A percentile compares a stretch with the other conserved stretches of the same genome.
Conservation (phyloP, 1,140 invertebrate species). For the Adelges cooleyi region DNA sequence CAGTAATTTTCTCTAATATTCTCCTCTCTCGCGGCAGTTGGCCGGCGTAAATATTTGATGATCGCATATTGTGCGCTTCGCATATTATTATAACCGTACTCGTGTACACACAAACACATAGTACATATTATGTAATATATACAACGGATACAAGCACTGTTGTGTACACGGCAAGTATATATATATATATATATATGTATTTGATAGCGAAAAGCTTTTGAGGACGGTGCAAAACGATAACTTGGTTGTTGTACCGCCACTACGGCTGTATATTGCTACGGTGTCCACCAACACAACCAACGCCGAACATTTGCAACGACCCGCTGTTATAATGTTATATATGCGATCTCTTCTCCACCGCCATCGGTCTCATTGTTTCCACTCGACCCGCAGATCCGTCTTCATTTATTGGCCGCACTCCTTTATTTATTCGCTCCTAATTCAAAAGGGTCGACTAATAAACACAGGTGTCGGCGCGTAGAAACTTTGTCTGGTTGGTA, state of each 20-base stretch:
- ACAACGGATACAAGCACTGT: no score
- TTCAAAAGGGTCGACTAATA: not conserved
- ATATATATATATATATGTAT: no score
- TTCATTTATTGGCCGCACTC: conserved; percentile 1
- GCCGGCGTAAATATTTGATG: not conserved
- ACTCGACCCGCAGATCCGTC: not conserved
- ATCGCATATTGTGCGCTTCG: not conserved
- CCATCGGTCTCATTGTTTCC: not conserved
- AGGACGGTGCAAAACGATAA: not conserved
- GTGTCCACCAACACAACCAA: no score
- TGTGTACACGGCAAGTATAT: no score
- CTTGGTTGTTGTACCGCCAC: not conserved
- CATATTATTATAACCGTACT: not conserved
- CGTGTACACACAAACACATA: not conserved
- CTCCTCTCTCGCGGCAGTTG: not conserved
- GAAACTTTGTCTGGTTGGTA: no score
- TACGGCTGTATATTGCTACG: no score
- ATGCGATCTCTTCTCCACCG: no score
- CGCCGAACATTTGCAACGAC: not conserved
- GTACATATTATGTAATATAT: not conserved
- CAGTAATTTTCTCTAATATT: no score
- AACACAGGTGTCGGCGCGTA: not conserved
- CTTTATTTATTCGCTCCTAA: conserved; percentile 14
- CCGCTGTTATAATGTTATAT: no score
- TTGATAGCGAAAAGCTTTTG: not conserved